These are phyloP conservation scores for Aselliscus stoliczkanus DNA, from an alignment of 2,797 vertebrate genomes.

Conservation along the genomic window DNA sequence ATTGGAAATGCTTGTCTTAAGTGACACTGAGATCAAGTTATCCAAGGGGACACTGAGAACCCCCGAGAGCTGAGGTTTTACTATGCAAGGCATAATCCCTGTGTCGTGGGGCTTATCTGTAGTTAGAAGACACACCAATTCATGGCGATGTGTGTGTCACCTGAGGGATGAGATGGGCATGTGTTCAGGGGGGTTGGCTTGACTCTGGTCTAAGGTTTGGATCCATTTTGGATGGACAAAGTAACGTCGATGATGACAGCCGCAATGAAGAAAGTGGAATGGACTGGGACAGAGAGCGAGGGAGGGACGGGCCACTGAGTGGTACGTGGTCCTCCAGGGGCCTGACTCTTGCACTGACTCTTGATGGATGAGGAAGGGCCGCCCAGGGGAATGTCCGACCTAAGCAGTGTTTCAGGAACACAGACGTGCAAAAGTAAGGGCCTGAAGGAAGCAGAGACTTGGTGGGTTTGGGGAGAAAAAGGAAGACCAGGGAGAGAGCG, in stretches of 20 bases:
- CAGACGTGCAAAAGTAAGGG: neutral
- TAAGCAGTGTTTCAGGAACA: neutral
- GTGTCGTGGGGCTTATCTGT: accelerated
- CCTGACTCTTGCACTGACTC: neutral
- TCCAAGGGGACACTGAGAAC: neutral
- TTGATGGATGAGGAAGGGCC: neutral
- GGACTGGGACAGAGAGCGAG: neutral
- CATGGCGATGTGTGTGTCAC: accelerated
- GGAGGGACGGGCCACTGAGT: neutral
- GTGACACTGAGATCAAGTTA: neutral
- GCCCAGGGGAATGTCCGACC: neutral
- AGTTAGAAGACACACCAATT: accelerated
- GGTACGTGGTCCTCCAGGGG: neutral
- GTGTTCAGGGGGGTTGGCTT: neutral
- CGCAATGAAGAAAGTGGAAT: neutral
- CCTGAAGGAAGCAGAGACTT: neutral
- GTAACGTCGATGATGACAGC: too few relatives aligned
- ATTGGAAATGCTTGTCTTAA: too few relatives aligned
- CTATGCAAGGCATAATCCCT: too few relatives aligned
- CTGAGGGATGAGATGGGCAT: neutral
- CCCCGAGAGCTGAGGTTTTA: too few relatives aligned
- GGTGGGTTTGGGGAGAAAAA: neutral
- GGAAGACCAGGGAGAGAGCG: accelerated
- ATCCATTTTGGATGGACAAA: neutral
- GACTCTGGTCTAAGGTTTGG: too few relatives aligned